These are phyloP conservation scores for Galeruca laticollis DNA, from an alignment of 2,888 invertebrate genomes.

Conservation along the genomic window DNA sequence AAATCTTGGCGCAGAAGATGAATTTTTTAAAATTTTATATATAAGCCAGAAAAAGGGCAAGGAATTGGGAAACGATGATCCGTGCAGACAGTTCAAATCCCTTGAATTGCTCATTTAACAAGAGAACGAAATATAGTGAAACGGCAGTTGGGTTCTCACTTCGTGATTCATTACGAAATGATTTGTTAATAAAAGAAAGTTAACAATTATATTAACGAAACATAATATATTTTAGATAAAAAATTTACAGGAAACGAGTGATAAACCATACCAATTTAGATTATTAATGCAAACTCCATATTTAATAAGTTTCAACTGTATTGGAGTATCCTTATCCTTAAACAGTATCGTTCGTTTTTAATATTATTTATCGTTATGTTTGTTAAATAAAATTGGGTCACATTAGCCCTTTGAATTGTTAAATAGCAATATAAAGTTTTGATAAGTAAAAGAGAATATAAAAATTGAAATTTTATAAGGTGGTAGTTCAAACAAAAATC, in stretches of 20 bases:
- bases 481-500: no score
- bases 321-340: slow-evolving; percentile 13
- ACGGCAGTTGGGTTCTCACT: no score
- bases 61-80: background rate
- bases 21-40: background rate
- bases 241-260: slow-evolving; percentile 22
- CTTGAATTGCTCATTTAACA: no score
- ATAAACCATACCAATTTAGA: slow-evolving; percentile 30
- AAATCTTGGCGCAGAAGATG: background rate
- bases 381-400: background rate
- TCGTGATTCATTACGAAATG: background rate
- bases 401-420: background rate
- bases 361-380: background rate
- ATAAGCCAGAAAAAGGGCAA: background rate
- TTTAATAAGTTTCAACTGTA: slow-evolving; percentile 8
- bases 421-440: background rate
- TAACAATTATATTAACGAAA: slow-evolving; percentile 1
- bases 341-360: slow-evolving; percentile 1
- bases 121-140: no score
- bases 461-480: no score
- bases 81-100: no score
- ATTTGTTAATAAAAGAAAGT: background rate
- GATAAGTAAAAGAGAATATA: no score
- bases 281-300: slow-evolving; percentile 14
- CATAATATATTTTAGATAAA: slow-evolving; percentile 23